Conservation (phyloP, 2,113 vertebrate species). For the Turdus rufiventris region DNA sequence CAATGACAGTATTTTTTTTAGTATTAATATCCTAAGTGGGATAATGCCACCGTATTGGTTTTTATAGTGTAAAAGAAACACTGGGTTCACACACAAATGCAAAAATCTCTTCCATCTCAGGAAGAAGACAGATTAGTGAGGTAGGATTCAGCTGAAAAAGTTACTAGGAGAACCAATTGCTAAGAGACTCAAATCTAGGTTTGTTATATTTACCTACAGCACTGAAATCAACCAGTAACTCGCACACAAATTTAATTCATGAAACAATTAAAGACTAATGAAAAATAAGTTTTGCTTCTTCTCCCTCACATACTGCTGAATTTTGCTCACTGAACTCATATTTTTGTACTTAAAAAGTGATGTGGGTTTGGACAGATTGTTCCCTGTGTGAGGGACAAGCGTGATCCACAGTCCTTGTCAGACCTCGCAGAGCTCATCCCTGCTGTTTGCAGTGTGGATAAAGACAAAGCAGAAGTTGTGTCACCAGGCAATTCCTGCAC, state of each 20-base stretch:
- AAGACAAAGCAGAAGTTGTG: background rate
- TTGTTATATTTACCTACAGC: background rate
- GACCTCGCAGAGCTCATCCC: background rate
- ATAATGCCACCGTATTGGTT: background rate
- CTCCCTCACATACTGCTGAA: background rate
- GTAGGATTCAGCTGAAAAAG: background rate
- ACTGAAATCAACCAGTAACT: background rate
- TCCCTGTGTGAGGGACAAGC: background rate
- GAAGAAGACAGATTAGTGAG: background rate
- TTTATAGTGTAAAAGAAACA: background rate
- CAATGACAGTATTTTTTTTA: background rate
- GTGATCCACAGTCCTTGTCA: background rate
- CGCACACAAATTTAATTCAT: background rate
- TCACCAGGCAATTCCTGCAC: background rate
- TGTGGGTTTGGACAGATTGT: background rate
- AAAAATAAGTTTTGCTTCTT: background rate
- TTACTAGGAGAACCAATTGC: accelerated
- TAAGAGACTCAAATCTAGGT: accelerated
- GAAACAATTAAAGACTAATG: background rate
- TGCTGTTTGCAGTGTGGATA: background rate
- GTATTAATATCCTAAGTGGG: background rate
- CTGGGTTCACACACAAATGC: background rate
- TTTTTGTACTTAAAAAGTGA: background rate
- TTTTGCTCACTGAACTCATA: background rate
- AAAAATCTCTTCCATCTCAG: background rate